A percentile compares a stretch with the other conserved stretches of the same genome.
phyloP scores from a whole-genome alignment of 2,113 vertebrate genomes.

The Oreotrochilus melanogaster region DNA sequence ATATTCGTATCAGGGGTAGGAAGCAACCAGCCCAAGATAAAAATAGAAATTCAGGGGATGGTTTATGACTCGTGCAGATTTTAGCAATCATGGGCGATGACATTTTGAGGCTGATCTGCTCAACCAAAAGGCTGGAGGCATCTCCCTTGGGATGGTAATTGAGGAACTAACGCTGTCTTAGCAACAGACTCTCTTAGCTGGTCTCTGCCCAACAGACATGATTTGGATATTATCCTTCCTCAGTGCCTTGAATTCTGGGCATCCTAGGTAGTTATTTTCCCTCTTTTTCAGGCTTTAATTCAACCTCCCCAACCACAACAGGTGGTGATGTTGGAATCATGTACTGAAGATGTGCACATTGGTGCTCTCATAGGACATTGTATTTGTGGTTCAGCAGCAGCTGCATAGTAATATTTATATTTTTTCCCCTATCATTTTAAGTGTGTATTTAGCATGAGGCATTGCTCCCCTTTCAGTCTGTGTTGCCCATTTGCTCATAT shows the following conservation, averaged over 20 bases:
- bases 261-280: not conserved
- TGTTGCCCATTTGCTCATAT: not conserved
- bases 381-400: not conserved
- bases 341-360: not conserved
- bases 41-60: not conserved
- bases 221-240: not conserved
- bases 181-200: not conserved
- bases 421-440: not conserved
- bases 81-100: not conserved
- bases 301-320: constrained; percentile 25
- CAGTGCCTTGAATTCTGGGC: not conserved
- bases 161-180: not conserved
- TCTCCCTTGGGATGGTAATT: not conserved
- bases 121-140: not conserved
- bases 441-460: not conserved
- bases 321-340: not conserved
- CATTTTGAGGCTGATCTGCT: not conserved
- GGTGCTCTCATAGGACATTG: not conserved
- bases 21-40: not conserved
- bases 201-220: not conserved
- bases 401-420: not conserved
- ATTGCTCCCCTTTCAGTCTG: not conserved
- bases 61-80: not conserved
- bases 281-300: constrained; percentile 11
- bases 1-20: not conserved